A percentile compares a stretch with the other conserved stretches of the same genome.
Conservation (phyloP, 2,797 vertebrate species). For the Sebastes minor region DNA sequence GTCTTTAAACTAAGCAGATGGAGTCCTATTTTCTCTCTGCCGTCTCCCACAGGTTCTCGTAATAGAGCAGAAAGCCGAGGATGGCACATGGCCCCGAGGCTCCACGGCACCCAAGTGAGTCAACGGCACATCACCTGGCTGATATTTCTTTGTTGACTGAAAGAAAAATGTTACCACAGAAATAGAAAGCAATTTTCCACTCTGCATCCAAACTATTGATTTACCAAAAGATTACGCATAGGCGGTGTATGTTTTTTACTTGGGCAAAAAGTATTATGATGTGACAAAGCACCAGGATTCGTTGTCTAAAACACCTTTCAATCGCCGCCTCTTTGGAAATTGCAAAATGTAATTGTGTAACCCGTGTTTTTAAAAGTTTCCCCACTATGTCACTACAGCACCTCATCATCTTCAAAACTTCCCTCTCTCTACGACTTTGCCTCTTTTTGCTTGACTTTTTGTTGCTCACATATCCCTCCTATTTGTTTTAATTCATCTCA, state of each 20-base stretch:
- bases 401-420: slow-evolving; percentile 43
- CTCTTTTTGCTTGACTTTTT: slow-evolving; percentile 61
- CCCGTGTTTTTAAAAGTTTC: neutral
- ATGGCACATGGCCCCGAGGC: slow-evolving; percentile 96
- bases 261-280: neutral
- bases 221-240: neutral
- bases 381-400: slow-evolving; percentile 24
- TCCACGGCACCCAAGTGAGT: slow-evolving; percentile 95
- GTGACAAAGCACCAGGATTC: neutral
- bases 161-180: slow-evolving; percentile 1
- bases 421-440: slow-evolving; percentile 24
- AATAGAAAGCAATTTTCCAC: neutral
- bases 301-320: neutral
- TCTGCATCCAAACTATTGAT: neutral
- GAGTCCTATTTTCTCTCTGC: slow-evolving; percentile 12
- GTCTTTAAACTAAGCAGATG: slow-evolving; percentile 27
- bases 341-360: neutral
- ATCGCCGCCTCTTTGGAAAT: slow-evolving; percentile 2
- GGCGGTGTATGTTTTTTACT: neutral
- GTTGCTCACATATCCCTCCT: slow-evolving; percentile 65
- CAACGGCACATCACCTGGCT: slow-evolving; percentile 17
- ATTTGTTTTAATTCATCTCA: slow-evolving; percentile 60
- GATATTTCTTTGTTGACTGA: slow-evolving; percentile 11
- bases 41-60: slow-evolving; percentile 89
- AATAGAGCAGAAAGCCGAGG: slow-evolving; percentile 98